These are phyloP conservation scores for Hypanus sabinus DNA, from an alignment of 2,113 vertebrate genomes.

Conservation along the genomic window DNA sequence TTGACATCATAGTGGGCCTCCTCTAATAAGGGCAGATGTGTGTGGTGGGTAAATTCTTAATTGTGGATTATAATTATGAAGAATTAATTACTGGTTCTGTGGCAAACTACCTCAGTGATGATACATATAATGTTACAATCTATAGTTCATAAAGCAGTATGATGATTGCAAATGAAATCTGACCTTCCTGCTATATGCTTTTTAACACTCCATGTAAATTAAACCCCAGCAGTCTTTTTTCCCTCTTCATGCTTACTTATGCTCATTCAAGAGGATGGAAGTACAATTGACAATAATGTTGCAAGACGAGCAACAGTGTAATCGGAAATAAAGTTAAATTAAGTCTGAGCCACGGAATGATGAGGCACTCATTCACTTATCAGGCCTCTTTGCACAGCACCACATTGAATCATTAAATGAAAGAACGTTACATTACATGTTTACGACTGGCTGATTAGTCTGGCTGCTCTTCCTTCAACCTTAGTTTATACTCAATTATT, in stretches of 20 bases:
- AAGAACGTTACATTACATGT: not conserved
- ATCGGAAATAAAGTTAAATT: not conserved
- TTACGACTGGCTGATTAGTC: not conserved
- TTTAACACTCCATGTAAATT: not conserved
- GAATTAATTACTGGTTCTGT: not conserved
- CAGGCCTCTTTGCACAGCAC: not conserved
- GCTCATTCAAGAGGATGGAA: not conserved
- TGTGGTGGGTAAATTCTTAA: not conserved
- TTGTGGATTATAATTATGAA: not conserved
- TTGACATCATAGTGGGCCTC: not conserved
- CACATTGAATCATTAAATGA: not conserved
- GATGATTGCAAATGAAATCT: not conserved
- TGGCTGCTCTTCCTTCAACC: not conserved
- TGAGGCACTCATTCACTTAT: not conserved
- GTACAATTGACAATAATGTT: not conserved
- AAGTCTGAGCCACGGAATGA: not conserved
- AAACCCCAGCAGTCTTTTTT: not conserved
- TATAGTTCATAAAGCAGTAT: not conserved
- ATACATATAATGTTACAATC: not conserved
- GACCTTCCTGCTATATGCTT: not conserved
- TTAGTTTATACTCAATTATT: slow-evolving; percentile 15
- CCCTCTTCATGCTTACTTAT: not conserved
- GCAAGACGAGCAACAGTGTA: not conserved
- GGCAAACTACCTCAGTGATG: not conserved
- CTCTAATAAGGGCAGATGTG: too few relatives aligned